Conservation (phyloP, 30 jellyfish, hydroid and myxozoan genomes). For the Hydractinia echinata region DNA sequence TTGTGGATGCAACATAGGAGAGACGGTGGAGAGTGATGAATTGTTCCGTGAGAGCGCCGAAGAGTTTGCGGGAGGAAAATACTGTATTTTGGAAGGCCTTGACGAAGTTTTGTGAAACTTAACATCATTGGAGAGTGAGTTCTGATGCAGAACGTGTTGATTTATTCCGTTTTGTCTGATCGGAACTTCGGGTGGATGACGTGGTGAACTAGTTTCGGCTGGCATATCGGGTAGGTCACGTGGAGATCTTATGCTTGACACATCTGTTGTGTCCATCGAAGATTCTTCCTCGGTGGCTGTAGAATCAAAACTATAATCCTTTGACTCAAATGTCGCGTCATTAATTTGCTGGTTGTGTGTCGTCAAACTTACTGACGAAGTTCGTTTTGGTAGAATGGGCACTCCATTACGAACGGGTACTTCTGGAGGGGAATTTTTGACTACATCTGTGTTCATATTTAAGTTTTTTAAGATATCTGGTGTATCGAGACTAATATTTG, state of each 20-base stretch:
- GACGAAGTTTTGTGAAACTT: not conserved
- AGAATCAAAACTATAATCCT: too few relatives aligned
- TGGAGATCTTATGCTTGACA: not conserved
- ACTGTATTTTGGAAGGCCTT: too few relatives aligned
- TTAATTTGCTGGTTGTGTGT: not conserved
- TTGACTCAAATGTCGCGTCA: not conserved
- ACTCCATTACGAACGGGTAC: slow-evolving; percentile 5
- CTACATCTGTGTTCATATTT: not conserved
- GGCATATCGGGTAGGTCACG: not conserved
- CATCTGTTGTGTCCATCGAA: too few relatives aligned
- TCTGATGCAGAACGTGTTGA: not conserved
- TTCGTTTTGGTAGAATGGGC: slow-evolving; percentile 10
- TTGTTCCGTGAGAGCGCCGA: not conserved
- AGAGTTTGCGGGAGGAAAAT: not conserved
- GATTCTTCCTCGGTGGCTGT: too few relatives aligned
- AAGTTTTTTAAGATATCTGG: slow-evolving; percentile 8
- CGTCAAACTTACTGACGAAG: not conserved
- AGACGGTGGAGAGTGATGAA: not conserved
- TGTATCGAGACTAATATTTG: not conserved
- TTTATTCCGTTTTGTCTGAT: slow-evolving; percentile 14
- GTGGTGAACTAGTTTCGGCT: not conserved
- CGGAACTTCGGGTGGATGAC: not conserved
- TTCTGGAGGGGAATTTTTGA: not conserved
- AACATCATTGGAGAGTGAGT: not conserved
- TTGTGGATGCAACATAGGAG: not conserved